phyloP scores from a whole-genome alignment of 1,140 invertebrate genomes.

The Drosophila teissieri region DNA sequence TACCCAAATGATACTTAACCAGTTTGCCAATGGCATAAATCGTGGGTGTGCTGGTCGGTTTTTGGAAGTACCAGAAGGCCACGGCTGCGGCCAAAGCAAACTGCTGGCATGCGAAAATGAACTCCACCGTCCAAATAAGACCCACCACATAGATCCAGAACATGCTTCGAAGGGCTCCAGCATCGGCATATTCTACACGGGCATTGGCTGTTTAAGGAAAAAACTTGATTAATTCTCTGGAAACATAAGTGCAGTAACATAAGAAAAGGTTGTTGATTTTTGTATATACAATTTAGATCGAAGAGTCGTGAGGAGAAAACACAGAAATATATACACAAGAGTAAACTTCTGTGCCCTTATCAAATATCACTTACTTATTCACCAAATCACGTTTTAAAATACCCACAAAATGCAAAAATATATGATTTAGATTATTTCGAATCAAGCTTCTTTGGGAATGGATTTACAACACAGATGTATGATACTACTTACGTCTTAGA shows the following conservation, averaged over 20 bases:
- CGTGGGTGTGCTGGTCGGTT: slow-evolving; percentile 87
- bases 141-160: slow-evolving; percentile 97
- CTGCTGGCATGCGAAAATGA: slow-evolving; percentile 95
- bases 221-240: neutral
- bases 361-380: slow-evolving; percentile 53
- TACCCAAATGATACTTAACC: slow-evolving; percentile 94
- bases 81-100: slow-evolving; percentile 96
- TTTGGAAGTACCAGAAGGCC: slow-evolving; percentile 93
- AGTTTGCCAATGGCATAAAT: slow-evolving; percentile 90
- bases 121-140: slow-evolving; percentile 95
- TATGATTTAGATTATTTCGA: slow-evolving; percentile 22
- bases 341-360: slow-evolving; percentile 21
- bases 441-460: neutral
- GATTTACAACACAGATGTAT: neutral
- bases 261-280: neutral
- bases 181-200: slow-evolving; percentile 88
- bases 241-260: neutral
- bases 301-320: slow-evolving; percentile 12
- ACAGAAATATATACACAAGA: slow-evolving; percentile 33
- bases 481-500: slow-evolving; percentile 58
- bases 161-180: slow-evolving; percentile 92
- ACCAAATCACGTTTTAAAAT: slow-evolving; percentile 20
- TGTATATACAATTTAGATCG: slow-evolving; percentile 48
- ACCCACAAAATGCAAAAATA: slow-evolving; percentile 30
- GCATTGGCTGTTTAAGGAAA: slow-evolving; percentile 85